These are phyloP conservation scores for Desoria tigrina DNA, from an alignment of 2,888 invertebrate species.

Conservation along the genomic window DNA sequence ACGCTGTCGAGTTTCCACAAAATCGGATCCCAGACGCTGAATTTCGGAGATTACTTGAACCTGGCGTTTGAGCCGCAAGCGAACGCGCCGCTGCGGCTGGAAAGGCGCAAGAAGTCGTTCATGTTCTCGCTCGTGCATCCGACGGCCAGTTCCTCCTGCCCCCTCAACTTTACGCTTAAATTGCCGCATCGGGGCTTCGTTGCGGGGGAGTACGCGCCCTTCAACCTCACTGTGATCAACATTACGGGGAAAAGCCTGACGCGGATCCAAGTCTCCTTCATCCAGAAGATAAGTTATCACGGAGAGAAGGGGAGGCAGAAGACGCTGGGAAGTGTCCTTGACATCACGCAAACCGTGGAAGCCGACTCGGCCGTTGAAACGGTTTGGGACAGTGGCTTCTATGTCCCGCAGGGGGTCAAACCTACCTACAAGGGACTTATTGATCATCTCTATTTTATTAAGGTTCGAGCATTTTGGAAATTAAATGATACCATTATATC, in stretches of 20 bases:
- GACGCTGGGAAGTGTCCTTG: constrained; percentile 26
- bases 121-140: constrained; percentile 32
- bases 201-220: constrained; percentile 36
- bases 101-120: constrained; percentile 32
- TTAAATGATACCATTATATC: constrained; percentile 15
- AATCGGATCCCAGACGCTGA: constrained; percentile 23
- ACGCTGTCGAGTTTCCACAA: constrained; percentile 31
- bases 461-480: constrained; percentile 29
- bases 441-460: constrained; percentile 37
- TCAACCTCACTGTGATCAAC: constrained; percentile 31
- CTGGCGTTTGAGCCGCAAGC: constrained; percentile 33
- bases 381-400: constrained; percentile 36
- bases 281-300: constrained; percentile 38
- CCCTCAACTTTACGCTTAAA: constrained; percentile 27
- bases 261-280: constrained; percentile 29
- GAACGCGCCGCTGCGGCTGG: constrained; percentile 24
- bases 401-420: constrained; percentile 29
- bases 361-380: constrained; percentile 39
- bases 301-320: constrained; percentile 34
- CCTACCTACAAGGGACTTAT: constrained; percentile 31
- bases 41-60: constrained; percentile 37
- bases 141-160: constrained; percentile 18
- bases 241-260: constrained; percentile 35
- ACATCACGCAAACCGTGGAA: constrained; percentile 35
- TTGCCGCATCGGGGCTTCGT: constrained; percentile 32